These are phyloP conservation scores for Triplophysa bombifrons DNA, from an alignment of 2,797 vertebrate genomes.

Conservation along the genomic window DNA sequence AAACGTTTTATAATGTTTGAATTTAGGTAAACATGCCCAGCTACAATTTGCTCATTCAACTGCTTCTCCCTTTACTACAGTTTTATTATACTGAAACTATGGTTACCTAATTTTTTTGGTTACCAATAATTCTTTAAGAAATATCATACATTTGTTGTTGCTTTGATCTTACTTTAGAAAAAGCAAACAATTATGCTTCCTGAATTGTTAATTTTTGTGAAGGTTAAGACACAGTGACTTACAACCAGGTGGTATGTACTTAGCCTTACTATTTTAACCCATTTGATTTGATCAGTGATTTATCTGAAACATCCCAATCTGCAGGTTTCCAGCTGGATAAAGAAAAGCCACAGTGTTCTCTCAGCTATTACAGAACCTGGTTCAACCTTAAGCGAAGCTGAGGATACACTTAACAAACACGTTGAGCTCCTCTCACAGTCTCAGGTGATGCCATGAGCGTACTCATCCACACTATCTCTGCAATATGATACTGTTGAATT, in stretches of 20 bases:
- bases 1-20: too few species aligned
- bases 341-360: slow-evolving; percentile 70
- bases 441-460: slow-evolving; percentile 72
- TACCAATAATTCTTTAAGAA: too few species aligned
- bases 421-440: slow-evolving; percentile 75
- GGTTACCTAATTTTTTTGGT: too few species aligned
- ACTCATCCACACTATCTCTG: slow-evolving; percentile 23
- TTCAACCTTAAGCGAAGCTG: slow-evolving; percentile 70
- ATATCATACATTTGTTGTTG: too few species aligned
- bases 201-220: not conserved
- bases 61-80: not conserved
- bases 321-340: slow-evolving; percentile 79
- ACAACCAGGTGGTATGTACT: not conserved
- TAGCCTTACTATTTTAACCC: not conserved
- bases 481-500: not conserved
- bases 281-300: not conserved
- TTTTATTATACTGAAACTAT: not conserved
- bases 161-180: too few species aligned
- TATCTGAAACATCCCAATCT: not conserved
- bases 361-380: slow-evolving; percentile 70
- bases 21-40: too few species aligned
- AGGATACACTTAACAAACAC: slow-evolving; percentile 78
- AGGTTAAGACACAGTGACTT: not conserved
- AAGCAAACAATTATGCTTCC: too few species aligned
- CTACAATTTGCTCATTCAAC: too few species aligned